These are phyloP conservation scores for Antheraea mylitta DNA, from an alignment of 1,140 invertebrate species.

Conservation along the genomic window DNA sequence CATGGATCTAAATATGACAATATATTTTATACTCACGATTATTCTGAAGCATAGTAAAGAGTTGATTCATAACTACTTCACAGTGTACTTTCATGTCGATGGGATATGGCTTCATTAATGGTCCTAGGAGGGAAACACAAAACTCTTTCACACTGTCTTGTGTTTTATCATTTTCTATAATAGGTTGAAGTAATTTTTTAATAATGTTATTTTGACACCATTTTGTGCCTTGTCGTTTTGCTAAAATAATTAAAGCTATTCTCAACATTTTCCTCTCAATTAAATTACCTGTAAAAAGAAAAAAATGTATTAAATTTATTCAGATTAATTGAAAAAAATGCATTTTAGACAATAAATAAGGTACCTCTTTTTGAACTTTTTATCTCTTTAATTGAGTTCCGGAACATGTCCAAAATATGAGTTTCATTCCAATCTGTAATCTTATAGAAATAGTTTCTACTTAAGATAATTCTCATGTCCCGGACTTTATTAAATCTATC, in stretches of 20 bases:
- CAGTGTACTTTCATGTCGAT: constrained; percentile 62
- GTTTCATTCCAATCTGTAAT: constrained; percentile 66
- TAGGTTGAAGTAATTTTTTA: constrained; percentile 56
- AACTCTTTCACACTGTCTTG: constrained; percentile 42
- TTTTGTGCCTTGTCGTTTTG: constrained; percentile 59
- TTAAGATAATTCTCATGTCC: constrained; percentile 58
- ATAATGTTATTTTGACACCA: constrained; percentile 71
- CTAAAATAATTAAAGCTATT: constrained; percentile 60
- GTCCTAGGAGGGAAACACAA: constrained; percentile 59
- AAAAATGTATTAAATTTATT: background rate
- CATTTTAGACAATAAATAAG: background rate
- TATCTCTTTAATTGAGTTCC: constrained; percentile 46
- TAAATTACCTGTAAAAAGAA: constrained; percentile 49
- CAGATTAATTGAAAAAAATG: background rate
- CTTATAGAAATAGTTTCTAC: constrained; percentile 59
- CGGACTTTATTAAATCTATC: constrained; percentile 57
- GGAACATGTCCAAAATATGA: constrained; percentile 65
- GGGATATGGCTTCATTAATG: constrained; percentile 65
- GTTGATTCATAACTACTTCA: constrained; percentile 60
- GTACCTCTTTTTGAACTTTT: constrained; percentile 34
- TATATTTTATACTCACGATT: constrained; percentile 46
- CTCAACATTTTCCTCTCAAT: constrained; percentile 56
- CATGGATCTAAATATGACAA: too few species aligned
- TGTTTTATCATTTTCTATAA: constrained; percentile 48
- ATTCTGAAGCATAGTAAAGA: constrained; percentile 50